Conservation (phyloP, 2,797 vertebrate genomes). For the Ptychobarbus kaznakovi region DNA sequence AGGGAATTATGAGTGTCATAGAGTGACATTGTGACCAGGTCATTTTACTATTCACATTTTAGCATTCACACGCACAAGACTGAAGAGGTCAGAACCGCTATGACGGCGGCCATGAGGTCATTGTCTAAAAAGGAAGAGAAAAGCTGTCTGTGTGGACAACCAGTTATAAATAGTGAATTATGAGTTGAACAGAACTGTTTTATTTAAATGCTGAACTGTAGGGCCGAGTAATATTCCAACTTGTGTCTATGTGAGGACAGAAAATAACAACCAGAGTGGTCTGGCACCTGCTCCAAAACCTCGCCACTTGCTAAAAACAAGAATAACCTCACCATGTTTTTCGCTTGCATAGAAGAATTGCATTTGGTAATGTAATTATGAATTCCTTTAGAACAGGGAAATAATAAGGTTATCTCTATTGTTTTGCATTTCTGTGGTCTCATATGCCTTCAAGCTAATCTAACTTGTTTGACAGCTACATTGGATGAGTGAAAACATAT, state of each 20-base stretch:
- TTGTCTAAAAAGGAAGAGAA: conserved; percentile 52
- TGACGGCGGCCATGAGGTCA: conserved; percentile 37
- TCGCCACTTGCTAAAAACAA: conserved; percentile 13
- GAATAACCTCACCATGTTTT: conserved; percentile 2
- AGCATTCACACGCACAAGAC: not conserved
- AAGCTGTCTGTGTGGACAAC: conserved; percentile 27
- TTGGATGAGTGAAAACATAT: not conserved
- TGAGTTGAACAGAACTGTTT: conserved; percentile 24
- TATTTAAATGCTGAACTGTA: not conserved
- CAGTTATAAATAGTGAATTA: conserved; percentile 41
- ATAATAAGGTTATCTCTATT: not conserved
- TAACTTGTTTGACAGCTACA: not conserved
- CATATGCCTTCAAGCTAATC: not conserved
- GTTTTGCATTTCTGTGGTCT: not conserved
- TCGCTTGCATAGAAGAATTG: not conserved
- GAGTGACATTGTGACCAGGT: not conserved
- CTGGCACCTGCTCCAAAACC: conserved; percentile 19
- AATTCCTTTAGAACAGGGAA: not conserved
- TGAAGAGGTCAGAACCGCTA: conserved; percentile 12
- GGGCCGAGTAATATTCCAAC: not conserved
- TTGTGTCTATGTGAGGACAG: not conserved
- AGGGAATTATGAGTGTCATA: not conserved
- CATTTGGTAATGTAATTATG: too few species aligned
- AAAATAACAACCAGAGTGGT: conserved; percentile 24
- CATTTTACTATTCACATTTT: not conserved